Percentiles rank a stretch among this genome's conserved stretches.
Evolutionary conservation across 2,888 invertebrate species (phyloP).

Genomic region (Pristionchus japonicus): DNA sequence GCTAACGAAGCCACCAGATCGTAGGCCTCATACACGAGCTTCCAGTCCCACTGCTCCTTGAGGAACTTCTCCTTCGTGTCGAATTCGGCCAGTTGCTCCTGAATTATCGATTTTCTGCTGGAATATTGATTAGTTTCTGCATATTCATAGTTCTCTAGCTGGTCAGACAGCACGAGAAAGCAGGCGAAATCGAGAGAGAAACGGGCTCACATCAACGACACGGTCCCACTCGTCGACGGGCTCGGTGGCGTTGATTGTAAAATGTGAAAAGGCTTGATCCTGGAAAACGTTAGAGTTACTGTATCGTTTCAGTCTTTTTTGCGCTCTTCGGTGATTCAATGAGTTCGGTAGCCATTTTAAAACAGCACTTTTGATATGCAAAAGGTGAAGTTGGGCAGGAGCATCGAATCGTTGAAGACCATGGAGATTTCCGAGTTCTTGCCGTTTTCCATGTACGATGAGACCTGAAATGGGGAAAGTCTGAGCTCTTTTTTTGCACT

Average conservation of each 20-base stretch:
- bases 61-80: constrained; percentile 67
- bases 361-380: constrained; percentile 65
- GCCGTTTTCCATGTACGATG: constrained; percentile 68
- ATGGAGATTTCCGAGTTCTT: constrained; percentile 74
- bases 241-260: constrained; percentile 65
- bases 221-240: constrained; percentile 68
- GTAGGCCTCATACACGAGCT: constrained; percentile 71
- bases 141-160: no score
- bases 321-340: no score
- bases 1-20: constrained; percentile 68
- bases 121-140: background rate
- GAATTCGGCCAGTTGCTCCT: constrained; percentile 69
- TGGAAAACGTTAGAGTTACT: background rate
- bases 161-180: no score
- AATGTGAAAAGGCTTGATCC: constrained; percentile 72
- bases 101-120: constrained; percentile 3
- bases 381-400: constrained; percentile 73
- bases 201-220: constrained; percentile 64
- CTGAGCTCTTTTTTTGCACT: no score
- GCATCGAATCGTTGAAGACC: constrained; percentile 73
- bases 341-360: background rate
- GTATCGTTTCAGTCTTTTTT: no score
- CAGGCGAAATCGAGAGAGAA: no score
- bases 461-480: constrained; percentile 57
- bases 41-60: constrained; percentile 68